Evolutionary conservation across 2,113 vertebrate genomes (phyloP), one percentile per base, ranked within the genome.

Genomic region (Ursus arctos): DNA sequence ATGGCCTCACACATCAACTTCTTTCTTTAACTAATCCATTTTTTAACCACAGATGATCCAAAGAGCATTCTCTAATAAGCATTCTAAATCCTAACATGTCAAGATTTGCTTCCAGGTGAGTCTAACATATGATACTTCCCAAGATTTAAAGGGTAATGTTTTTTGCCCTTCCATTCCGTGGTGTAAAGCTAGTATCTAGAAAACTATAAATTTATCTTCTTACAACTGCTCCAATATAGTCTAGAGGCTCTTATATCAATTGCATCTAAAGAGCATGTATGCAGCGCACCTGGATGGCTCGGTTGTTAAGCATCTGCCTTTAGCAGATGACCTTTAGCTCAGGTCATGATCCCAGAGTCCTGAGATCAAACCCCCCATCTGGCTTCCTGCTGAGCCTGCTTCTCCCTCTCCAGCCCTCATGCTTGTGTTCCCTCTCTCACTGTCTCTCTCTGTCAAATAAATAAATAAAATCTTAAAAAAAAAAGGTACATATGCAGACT

Each of bases 211-310:
- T 31, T n/a, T 2, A 4, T 65, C 9, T 80, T 51, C 31, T 61
- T 55, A 24, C 0, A 55, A 65, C 47, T 80, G 2, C 13, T 57
- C 18, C 12, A 77, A 2, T 79, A 14, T 28, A 31, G 40, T 31
- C 4, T 51, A 72, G 26, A 63, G 4, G 9, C 0, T 86, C 65
- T 79, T 33, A 26, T 10, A 26, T 6, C 14, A 53, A 19, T 67
- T 0, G 4, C 81, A 2, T 89, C n/a, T n/a, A 10, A 16, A 40
- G 8, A 6, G 3, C 28, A 33, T 1, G 0, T 43, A 9, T 43
- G 43, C 43, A 43, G 43, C 1, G 43, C 5, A 43, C 43, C 43
- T 43, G 43, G 43, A 43, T 43, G 43, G 5, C 43, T 43, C 43
- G 6, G 43, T 43, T 43, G 43, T 43, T 43, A 43, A 43, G 43